phyloP scores from a whole-genome alignment of 2,888 invertebrate genomes.

The Eumerus sabulonum region DNA sequence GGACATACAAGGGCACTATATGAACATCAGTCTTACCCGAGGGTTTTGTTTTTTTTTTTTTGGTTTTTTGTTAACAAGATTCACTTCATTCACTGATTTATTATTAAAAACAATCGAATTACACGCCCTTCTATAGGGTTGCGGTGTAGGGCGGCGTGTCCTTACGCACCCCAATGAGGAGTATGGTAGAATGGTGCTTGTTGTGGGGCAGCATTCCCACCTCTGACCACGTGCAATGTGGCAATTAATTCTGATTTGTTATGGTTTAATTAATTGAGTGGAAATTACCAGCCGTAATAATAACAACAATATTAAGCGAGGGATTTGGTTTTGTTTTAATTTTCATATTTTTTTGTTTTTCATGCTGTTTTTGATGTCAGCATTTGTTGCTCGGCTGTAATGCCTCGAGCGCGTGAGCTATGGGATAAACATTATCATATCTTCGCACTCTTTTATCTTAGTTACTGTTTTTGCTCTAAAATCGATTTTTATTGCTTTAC shows the following conservation, averaged over 20 bases:
- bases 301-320: constrained; percentile 26
- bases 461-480: background rate
- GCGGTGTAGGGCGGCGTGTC: background rate
- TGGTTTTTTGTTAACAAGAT: background rate
- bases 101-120: constrained; percentile 44
- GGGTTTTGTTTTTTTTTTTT: background rate
- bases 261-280: constrained; percentile 67
- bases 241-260: constrained; percentile 61
- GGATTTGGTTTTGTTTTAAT: constrained; percentile 24
- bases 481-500: background rate
- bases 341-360: constrained; percentile 4
- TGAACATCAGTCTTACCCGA: too few relatives aligned
- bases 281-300: constrained; percentile 55
- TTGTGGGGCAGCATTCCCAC: constrained; percentile 36
- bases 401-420: constrained; percentile 1
- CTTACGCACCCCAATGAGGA: too few relatives aligned
- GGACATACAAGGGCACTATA: too few relatives aligned
- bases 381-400: constrained; percentile 8
- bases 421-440: constrained; percentile 28
- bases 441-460: too few relatives aligned
- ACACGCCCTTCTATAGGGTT: constrained; percentile 2
- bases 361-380: too few relatives aligned
- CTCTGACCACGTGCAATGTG: constrained; percentile 31
- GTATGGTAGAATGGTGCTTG: too few relatives aligned
- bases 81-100: constrained; percentile 39